Evolutionary conservation across 2,888 invertebrate genomes (phyloP), one percentile per base, ranked within the genome.

Genomic region (Onthophagus sagittarius): DNA sequence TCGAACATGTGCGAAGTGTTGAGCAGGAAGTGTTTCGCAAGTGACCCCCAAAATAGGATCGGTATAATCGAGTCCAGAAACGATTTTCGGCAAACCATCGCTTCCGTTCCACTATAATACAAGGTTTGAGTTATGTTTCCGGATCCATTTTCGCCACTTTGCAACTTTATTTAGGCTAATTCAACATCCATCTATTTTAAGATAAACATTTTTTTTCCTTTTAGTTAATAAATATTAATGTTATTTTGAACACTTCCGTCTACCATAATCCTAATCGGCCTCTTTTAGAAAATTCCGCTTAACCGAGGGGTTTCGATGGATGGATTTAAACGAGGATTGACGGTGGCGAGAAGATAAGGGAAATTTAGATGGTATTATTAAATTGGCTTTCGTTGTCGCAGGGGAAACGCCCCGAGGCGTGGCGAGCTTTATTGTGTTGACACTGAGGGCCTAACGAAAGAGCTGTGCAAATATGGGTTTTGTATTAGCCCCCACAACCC

Each of bases 381-480:
- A 82, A 82, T 81, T 81, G 81, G 79, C 79, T 82, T 82, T 80
- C 80, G 79, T 78, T 81, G 81, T 82, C 80, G 78, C 79, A 79
- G 78, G 71, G 75, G 73, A 70, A 23, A 71, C 69, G 75, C 77
- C 79, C 75, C 75, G 79, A 77, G 81, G 80, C 81, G 80, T 79
- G 79, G 81, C 80, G 77, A 78, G 76, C 81, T 82, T 83, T 83
- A 82, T 82, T 82, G 80, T 83, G 82, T 83, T 83, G 82, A 83
- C 81, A 80, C 77, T 80, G 39, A 2, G 80, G 80, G 79, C 80
- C 81, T 81, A 81, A 82, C 83, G 80, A 82, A 83, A 84, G 84
- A 82, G 83, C 83, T 83, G 79, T 75, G 83, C 82, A 84, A 84
- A 84, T 84, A 84, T 83, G 82, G 81, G 80, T 80, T 82, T 81